Base-by-base conservation (phyloP, 2,888 invertebrate species). In the Buathra laborator region DNA sequence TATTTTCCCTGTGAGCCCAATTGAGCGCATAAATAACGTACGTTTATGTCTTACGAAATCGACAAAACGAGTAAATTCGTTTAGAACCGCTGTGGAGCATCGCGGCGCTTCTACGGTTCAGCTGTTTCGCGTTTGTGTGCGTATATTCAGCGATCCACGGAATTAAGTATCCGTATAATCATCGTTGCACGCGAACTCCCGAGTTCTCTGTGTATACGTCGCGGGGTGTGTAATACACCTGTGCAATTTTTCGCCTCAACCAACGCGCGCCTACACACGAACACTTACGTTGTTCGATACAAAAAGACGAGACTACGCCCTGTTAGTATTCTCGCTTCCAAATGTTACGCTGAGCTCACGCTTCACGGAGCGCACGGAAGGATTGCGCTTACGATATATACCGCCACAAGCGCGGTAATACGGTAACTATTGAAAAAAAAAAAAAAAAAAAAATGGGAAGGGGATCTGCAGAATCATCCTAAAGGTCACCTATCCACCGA, bases 331-430 rank as follows among this genome's bases (percentile, higher is more conserved):
- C 91, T 91, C 89, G 89, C 89, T 86, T 88, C 88, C 88, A 93
- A 93, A 93, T 93, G 93, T 92, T 93, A 93, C 92, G 90, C 89
- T 88, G 83, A 91, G 92, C 93, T 91, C 93, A 93, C 93, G 93
- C 90, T 93, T 90, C 85, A 84, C 77, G 75, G 86, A 87, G 84
- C 88, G 86, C 87, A 71, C 64, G 78, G 87, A 89, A 88, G 89
- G 85, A 88, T 89, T 87, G 87, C 89, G 86, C 87, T 87, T 37
- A 87, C 86, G 66, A 79, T 77, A 77, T 66, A 43, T 37, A 59
- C 44, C 56, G 44, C 37, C 46, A 56, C 62, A n/a, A 75, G 66
- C 32, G 24, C 46, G 46, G 32, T 29, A 16, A 43, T 72, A 16
- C 24, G 67, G 46, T 67, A 76, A 71, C 62, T 56, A 75, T 72